Conservation (phyloP, 2,113 vertebrate genomes). For the Vombatus ursinus region DNA sequence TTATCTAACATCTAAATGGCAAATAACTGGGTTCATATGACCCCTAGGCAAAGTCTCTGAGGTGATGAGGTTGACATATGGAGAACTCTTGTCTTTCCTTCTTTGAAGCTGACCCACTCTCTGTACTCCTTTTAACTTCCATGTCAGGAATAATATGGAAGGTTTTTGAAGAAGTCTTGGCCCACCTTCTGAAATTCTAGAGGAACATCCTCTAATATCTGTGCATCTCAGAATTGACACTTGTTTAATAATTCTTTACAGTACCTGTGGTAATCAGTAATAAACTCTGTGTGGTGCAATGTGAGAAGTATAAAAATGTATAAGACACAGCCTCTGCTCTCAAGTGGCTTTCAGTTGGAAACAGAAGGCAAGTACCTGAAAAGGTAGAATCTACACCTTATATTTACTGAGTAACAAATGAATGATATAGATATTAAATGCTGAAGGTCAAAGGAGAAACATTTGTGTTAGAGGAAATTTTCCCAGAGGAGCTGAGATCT, state of each 20-base stretch:
- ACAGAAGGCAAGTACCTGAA: background rate
- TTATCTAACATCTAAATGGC: background rate
- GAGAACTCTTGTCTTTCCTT: background rate
- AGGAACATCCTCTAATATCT: background rate
- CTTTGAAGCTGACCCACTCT: background rate
- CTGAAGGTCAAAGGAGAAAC: background rate
- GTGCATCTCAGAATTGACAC: background rate
- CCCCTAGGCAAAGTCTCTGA: background rate
- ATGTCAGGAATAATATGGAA: background rate
- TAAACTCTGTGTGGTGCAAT: background rate
- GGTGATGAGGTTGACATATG: background rate
- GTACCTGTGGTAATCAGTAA: background rate
- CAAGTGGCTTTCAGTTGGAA: background rate
- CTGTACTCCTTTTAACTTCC: background rate
- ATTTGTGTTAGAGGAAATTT: background rate
- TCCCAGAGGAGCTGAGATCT: background rate
- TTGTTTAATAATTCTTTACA: background rate
- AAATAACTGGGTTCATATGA: background rate
- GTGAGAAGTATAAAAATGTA: background rate
- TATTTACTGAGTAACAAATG: background rate
- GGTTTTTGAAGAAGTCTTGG: background rate
- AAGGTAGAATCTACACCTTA: background rate
- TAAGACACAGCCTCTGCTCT: background rate
- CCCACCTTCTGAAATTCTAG: background rate
- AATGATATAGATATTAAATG: background rate